Conservation (phyloP, 1,140 invertebrate genomes). For the Zaprionus tsacasi region DNA sequence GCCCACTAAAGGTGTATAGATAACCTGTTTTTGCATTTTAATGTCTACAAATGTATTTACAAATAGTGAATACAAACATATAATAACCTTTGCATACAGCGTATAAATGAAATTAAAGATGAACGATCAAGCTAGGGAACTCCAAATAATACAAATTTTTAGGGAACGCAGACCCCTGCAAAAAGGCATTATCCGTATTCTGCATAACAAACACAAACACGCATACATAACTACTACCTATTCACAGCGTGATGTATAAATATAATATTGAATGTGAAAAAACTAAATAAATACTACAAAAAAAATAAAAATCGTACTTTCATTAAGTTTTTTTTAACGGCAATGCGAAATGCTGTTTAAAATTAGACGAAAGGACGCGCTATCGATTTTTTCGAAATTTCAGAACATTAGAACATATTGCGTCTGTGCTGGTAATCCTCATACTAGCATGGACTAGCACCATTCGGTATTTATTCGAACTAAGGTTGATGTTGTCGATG, state of each 20-base stretch:
- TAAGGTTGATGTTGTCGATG: too few species aligned
- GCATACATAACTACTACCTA: slow-evolving; percentile 32
- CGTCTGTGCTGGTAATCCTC: too few species aligned
- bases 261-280: slow-evolving; percentile 39
- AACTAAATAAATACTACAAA: slow-evolving; percentile 14
- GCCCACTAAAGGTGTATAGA: background rate
- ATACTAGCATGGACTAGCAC: too few species aligned
- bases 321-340: too few species aligned
- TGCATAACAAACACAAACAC: slow-evolving; percentile 10
- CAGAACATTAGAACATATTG: too few species aligned
- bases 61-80: background rate
- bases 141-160: background rate
- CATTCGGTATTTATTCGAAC: too few species aligned
- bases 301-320: background rate
- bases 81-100: slow-evolving; percentile 23
- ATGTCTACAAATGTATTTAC: slow-evolving; percentile 16
- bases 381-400: too few species aligned
- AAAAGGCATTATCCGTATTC: slow-evolving; percentile 7
- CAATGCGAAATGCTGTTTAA: too few species aligned
- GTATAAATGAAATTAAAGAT: slow-evolving; percentile 14
- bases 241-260: slow-evolving; percentile 30
- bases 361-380: too few species aligned
- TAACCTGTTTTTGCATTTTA: slow-evolving; percentile 15
- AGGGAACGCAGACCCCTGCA: background rate
- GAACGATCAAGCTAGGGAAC: background rate